Conservation (phyloP, 2,888 invertebrate genomes). For the Plebejus anna region DNA sequence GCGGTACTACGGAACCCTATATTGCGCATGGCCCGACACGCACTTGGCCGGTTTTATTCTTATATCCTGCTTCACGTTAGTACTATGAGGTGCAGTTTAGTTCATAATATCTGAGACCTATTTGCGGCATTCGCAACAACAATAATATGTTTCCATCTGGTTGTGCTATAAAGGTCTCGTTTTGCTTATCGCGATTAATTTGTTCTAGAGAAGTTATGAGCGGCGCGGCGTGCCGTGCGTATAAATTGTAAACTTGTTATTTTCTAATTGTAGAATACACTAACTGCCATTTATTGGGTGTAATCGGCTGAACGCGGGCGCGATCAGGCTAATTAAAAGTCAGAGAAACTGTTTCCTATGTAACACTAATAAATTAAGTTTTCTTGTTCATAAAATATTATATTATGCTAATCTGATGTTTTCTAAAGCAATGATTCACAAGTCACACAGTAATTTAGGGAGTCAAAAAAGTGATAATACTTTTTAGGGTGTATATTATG, state of each 20-base stretch:
- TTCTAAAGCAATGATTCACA: not conserved
- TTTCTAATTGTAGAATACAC: slow-evolving; percentile 2
- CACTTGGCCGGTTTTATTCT: not conserved
- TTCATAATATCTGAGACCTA: not conserved
- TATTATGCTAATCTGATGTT: not conserved
- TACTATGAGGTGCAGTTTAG: not conserved
- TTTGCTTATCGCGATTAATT: slow-evolving; percentile 20
- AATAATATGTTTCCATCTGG: not conserved
- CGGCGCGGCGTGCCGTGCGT: not conserved
- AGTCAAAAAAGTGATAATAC: too few relatives aligned
- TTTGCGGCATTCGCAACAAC: slow-evolving; percentile 4
- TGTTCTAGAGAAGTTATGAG: slow-evolving; percentile 15
- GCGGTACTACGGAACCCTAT: too few relatives aligned
- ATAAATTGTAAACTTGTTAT: slow-evolving; percentile 12
- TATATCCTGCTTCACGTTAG: not conserved
- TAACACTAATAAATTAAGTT: not conserved
- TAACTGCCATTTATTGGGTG: not conserved
- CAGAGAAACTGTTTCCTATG: not conserved
- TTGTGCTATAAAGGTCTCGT: not conserved
- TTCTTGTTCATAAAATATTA: not conserved
- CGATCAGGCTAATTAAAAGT: not conserved
- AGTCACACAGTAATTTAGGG: too few relatives aligned
- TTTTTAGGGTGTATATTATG: too few relatives aligned
- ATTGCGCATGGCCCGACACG: too few relatives aligned
- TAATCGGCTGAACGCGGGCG: not conserved